Evolutionary conservation across 1,140 invertebrate species (phyloP), one percentile per base, ranked within the genome.

Genomic region (Macrosteles quadrilineatus): DNA sequence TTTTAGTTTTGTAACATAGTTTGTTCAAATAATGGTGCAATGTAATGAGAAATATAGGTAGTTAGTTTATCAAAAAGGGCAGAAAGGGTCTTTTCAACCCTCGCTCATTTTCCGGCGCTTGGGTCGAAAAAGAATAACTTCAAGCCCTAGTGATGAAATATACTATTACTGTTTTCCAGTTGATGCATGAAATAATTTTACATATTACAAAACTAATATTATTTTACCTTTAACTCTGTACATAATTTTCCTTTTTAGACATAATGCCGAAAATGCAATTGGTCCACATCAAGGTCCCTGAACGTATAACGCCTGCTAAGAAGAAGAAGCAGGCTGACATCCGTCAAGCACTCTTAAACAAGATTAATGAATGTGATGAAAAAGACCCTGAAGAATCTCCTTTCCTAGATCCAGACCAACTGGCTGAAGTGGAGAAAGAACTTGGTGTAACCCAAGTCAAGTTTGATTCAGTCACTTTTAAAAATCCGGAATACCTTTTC

Each of bases 301-400:
- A 36, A 19, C 21, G 32, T 21, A 6, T 64, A 9, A 50, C 25
- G 11, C 65, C 73, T 2, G 64, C 57, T 11, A 50, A 64, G 40
- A 19, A 2, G 2, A 72, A 69, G 36, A 71, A 75, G 53, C 74
- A 75, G 57, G 25, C 47, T 29, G 74, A 75, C 62, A 75, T 75
- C 9, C 68, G 74, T 1, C 29, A 71, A 23, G 67, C 65, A 62
- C 29, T 71, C n/a, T 55, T 65, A 19, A 19, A 43, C 1, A 66
- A 66, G 23, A n/a, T 59, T 14, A 59, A 59, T 59, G 55, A 64
- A 2, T 9, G 19, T 1, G 17, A 19, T 1, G 23, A 40, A 27
- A 57, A 25, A 21, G 19, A 19, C n/a, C 25, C 19, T 27, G 53
- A 69, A n/a, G 66, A 66, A 43, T 50, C 43, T 27, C 72, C 74